Conservation (phyloP, 2,888 invertebrate species). For the Hofmannophila pseudospretella region DNA sequence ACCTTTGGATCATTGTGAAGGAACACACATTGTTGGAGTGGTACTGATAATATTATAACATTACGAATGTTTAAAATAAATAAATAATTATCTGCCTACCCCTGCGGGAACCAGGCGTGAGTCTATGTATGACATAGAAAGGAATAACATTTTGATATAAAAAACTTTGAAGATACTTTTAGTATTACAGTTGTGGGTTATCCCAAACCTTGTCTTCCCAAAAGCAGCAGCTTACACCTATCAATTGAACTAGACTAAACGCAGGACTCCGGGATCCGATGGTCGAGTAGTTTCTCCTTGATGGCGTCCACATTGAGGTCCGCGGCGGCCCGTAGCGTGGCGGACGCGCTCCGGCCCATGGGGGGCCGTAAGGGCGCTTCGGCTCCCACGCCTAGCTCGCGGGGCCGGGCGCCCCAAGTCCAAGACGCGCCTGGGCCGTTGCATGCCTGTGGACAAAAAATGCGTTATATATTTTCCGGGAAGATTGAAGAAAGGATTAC, state of each 20-base stretch:
- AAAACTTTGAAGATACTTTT: too few relatives aligned
- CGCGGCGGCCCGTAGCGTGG: constrained; percentile 61
- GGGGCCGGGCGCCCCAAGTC: constrained; percentile 73
- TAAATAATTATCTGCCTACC: too few relatives aligned
- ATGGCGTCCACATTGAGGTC: constrained; percentile 89
- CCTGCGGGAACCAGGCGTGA: too few relatives aligned
- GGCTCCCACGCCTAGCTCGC: constrained; percentile 39
- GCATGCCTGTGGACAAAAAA: constrained; percentile 59
- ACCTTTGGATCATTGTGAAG: too few relatives aligned
- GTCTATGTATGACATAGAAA: too few relatives aligned
- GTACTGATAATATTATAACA: too few relatives aligned
- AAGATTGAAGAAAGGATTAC: not conserved
- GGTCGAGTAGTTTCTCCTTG: constrained; percentile 91
- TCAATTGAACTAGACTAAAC: constrained; percentile 75
- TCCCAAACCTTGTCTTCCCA: too few relatives aligned
- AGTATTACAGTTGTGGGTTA: too few relatives aligned
- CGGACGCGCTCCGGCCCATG: constrained; percentile 67
- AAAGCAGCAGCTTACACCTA: constrained; percentile 3
- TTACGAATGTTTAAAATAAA: too few relatives aligned
- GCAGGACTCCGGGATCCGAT: constrained; percentile 92
- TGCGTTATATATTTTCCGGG: not conserved
- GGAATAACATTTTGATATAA: too few relatives aligned
- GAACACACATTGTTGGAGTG: too few relatives aligned
- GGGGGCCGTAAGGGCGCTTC: constrained; percentile 25
- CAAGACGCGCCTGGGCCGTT: constrained; percentile 72